These are phyloP conservation scores for Climacteris rufus DNA, from an alignment of 2,113 vertebrate genomes.

Conservation along the genomic window DNA sequence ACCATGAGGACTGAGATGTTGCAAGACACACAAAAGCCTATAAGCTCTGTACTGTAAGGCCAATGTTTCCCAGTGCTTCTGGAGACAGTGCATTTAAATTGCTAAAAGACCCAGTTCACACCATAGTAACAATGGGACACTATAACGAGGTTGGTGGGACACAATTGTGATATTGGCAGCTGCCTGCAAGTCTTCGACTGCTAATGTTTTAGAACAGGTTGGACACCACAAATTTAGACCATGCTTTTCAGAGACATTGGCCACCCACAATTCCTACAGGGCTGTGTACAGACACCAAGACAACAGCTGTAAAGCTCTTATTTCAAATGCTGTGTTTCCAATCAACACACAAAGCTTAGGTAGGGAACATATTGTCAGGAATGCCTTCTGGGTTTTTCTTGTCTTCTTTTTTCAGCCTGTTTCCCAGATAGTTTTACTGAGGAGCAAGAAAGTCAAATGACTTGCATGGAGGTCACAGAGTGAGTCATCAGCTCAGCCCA, in stretches of 20 bases:
- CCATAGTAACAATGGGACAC: not conserved
- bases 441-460: slow-evolving; percentile 53
- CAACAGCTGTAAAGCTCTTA: slow-evolving; percentile 22
- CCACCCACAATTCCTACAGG: slow-evolving; percentile 44
- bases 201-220: slow-evolving; percentile 12
- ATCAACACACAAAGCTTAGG: slow-evolving; percentile 42
- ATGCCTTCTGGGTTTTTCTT: not conserved
- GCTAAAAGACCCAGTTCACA: not conserved
- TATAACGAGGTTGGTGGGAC: not conserved
- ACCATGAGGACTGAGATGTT: not conserved
- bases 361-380: slow-evolving; percentile 35
- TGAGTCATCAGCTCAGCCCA: slow-evolving; percentile 68
- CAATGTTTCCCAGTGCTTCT: not conserved
- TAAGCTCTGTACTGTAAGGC: not conserved
- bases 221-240: slow-evolving; percentile 47
- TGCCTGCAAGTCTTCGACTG: not conserved
- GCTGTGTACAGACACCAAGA: slow-evolving; percentile 3
- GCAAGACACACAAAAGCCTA: not conserved
- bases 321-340: slow-evolving; percentile 19
- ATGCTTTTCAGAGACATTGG: slow-evolving; percentile 36
- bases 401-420: not conserved
- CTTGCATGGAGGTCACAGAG: slow-evolving; percentile 40
- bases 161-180: not conserved
- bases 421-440: not conserved
- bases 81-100: not conserved